These are phyloP conservation scores for Drosophila ustulata DNA, from an alignment of 2,888 invertebrate genomes.

Conservation along the genomic window DNA sequence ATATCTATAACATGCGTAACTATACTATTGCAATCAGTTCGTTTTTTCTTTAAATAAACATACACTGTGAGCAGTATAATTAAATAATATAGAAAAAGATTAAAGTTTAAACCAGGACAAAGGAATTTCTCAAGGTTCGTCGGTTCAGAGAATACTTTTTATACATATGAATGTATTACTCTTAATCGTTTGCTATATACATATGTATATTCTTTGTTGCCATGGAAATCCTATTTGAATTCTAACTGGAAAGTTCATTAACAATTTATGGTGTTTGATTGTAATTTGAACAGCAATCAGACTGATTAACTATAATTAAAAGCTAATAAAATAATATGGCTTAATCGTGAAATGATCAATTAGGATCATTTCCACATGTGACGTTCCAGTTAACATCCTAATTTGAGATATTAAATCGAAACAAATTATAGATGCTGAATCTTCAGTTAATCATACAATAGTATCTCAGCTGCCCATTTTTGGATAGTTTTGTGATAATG, in stretches of 20 bases:
- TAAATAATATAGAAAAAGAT: no score
- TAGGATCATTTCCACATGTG: slow-evolving; percentile 7
- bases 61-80: no score
- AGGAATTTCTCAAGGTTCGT: not conserved
- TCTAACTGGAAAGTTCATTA: slow-evolving; percentile 1
- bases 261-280: not conserved
- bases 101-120: no score
- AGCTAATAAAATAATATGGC: slow-evolving; percentile 8
- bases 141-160: not conserved
- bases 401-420: slow-evolving; percentile 1
- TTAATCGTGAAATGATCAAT: slow-evolving; percentile 16
- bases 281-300: slow-evolving; percentile 14
- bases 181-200: not conserved
- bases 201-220: not conserved
- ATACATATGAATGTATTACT: not conserved
- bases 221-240: not conserved
- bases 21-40: not conserved
- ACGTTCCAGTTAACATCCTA: slow-evolving; percentile 12
- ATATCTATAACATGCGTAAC: not conserved
- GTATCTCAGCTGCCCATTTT: not conserved
- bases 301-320: slow-evolving; percentile 23
- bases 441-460: not conserved
- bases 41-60: not conserved
- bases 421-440: not conserved
- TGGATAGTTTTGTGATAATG: slow-evolving; percentile 4